Base-by-base conservation (phyloP, 2,888 invertebrate species). In the Petrolisthes cinctipes region DNA sequence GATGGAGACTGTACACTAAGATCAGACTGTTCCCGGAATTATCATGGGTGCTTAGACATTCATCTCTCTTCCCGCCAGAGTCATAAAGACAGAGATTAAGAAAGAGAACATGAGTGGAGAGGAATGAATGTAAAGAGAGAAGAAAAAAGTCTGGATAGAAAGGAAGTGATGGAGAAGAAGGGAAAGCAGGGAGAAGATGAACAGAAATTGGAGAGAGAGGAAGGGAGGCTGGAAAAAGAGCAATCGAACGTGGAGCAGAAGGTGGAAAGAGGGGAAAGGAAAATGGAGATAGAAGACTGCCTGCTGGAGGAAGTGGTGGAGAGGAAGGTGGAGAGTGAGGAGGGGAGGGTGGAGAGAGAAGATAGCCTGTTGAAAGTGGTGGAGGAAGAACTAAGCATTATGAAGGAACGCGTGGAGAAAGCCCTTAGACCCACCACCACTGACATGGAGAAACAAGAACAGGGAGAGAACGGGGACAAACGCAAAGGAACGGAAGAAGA, bases 71-170 rank as follows among this genome's bases (percentile, higher is more conserved):
- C 37, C 37, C 37, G 37, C n/a, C n/a, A 7, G 51, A 78, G 3
- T 79, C 7, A 4, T 14, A 61, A 51, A 78, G 78, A 78, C 37
- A 78, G 78, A 78, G 78, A 78, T 23, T 37, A 51, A 78, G 78
- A 78, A 51, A 78, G 78, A 78, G 78, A 78, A 51, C 20, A 54
- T 37, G 78, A 78, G 78, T 37, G 78, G 51, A 51, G 51, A 51
- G 51, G 78, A 78, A 78, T 23, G 51, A 20, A 51, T 23, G 51
- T 23, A 51, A 51, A 78, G 78, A 51, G 51, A 51, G 78, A 78
- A 56, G 6, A 6, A 81, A 2, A 20, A 68, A 20, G n/a, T 37
- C 14, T 66, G 0, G 4, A 23, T 37, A n/a, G 51, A 11, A 14
- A 11, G 37, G 51, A n/a, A 1, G 4, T 1, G 78, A 78, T 9